Evolutionary conservation across 1,140 invertebrate species (phyloP), one percentile per base, ranked within the genome.

Genomic region (Oedothorax gibbosus): DNA sequence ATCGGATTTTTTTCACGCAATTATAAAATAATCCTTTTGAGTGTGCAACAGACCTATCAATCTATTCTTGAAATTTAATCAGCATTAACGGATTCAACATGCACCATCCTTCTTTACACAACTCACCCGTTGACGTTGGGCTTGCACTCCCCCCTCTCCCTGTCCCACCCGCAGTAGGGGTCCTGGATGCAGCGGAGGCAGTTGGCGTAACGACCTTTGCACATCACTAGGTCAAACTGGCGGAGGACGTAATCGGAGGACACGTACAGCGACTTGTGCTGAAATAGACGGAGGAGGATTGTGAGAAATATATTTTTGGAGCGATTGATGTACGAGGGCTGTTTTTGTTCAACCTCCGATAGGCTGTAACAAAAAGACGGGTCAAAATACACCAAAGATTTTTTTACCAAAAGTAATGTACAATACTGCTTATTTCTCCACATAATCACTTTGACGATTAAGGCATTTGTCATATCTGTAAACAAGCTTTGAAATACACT

Each of bases 161-260:
- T 94, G 88, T 97, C 95, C 96, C 96, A 97, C 15, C 96, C 96
- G 89, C 96, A 97, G 89, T 97, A 97, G 0, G 96, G 96, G 91
- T 97, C 96, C 87, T 94, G 93, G 35, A 96, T 95, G 90, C 96
- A 97, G 35, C 95, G 92, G 75, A 96, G 92, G 89, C 96, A 97
- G 88, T 94, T 96, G 90, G 96, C 95, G 90, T 96, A 96, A 84
- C 95, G 92, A 56, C 93, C 92, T 85, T 94, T 93, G 89, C 96
- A 97, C 92, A 96, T 94, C 53, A 95, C 94, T 69, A 96, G 89
- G 88, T 95, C 94, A 87, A 97, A 94, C 90, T 97, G 96, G 69
- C 95, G 93, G 81, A 97, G 93, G 84, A 94, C 91, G 88, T 94
- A 93, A 90, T 97, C 96, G 9, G 95, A 96, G 14, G 95, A 94